Base-by-base conservation (phyloP, 1,140 invertebrate genomes). In the Tetramorium alpestre region DNA sequence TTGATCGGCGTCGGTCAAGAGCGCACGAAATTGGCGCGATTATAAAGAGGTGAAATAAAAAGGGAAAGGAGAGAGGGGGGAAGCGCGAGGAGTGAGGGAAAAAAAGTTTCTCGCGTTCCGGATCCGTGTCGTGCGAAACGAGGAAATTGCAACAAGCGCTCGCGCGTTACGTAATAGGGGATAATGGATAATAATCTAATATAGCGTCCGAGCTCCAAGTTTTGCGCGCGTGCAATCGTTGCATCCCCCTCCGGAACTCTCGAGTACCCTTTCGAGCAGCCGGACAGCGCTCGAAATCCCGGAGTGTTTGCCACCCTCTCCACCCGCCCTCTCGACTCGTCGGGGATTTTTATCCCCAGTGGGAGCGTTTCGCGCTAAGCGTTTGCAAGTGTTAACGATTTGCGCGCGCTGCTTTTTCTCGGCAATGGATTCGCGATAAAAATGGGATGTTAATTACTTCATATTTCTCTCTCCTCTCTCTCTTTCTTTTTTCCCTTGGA, bases 171-270 rank as follows among this genome's bases (percentile, higher is more conserved):
- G 25, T 64, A 62, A 87, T 38, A 62, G 70, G 41, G 25, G 77
- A 85, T 85, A 85, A 86, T 85, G 75, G 75, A 89, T 87, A 89
- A 88, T 88, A 88, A 89, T 89, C 77, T 88, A 89, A 89, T 88
- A 86, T 75, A 88, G 64, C 28, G 7, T 28, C 58, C 44, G 44
- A 54, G 75, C 77, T 13, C 47, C n/a, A 72, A 86, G 47, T 80
- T 54, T 44, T 28, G 44, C 47, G 44, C 67, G 47, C 13, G 49
- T 49, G 58, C 86, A 75, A 85, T 78, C 80, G 25, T 38, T 77
- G 75, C 64, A 67, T 44, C 64, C 25, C 54, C 56, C 44, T 3
- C 28, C 28, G 41, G 56, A 89, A 70, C 70, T 81, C 80, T 86
- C 73, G 51, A 88, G 81, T 25, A 78, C 38, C 10, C 69, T 69